A percentile compares a stretch with the other conserved stretches of the same genome.
Conservation (phyloP, 2,888 invertebrate species). For the Leucoma salicis region DNA sequence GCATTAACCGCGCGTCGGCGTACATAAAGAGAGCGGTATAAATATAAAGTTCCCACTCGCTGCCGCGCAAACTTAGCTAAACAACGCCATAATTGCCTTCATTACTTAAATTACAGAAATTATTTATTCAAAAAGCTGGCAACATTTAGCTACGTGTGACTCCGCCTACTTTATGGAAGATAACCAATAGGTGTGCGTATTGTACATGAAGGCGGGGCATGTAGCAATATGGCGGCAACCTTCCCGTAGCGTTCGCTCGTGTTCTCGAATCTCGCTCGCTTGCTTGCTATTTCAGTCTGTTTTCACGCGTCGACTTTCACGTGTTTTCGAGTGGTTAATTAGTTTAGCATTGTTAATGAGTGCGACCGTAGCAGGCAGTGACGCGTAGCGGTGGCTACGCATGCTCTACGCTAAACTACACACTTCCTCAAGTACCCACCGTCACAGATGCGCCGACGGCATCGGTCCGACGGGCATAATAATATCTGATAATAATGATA, state of each 20-base stretch:
- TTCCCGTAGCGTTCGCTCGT: constrained; percentile 41
- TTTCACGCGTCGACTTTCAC: constrained; percentile 54
- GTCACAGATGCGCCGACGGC: constrained; percentile 43
- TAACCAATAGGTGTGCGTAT: constrained; percentile 55
- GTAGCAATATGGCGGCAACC: constrained; percentile 74
- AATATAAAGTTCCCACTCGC: constrained; percentile 81
- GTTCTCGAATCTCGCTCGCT: constrained; percentile 45
- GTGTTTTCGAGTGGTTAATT: constrained; percentile 56
- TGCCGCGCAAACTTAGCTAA: constrained; percentile 82
- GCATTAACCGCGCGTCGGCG: constrained; percentile 81
- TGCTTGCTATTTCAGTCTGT: constrained; percentile 54
- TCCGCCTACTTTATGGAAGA: constrained; percentile 47
- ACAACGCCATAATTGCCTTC: constrained; percentile 83
- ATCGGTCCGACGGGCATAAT: constrained; percentile 43
- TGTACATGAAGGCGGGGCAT: constrained; percentile 59
- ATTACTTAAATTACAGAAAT: constrained; percentile 83
- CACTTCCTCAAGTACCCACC: constrained; percentile 12
- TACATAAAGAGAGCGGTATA: constrained; percentile 81
- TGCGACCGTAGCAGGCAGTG: constrained; percentile 37
- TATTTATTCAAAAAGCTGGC: constrained; percentile 83
- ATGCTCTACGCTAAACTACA: constrained; percentile 31
- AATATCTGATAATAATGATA: background rate
- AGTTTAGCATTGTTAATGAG: constrained; percentile 52
- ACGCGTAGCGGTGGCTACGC: constrained; percentile 33
- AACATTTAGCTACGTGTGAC: constrained; percentile 68